Evolutionary conservation across 2,888 invertebrate species (phyloP).

Genomic region (Parnassius orleans): DNA sequence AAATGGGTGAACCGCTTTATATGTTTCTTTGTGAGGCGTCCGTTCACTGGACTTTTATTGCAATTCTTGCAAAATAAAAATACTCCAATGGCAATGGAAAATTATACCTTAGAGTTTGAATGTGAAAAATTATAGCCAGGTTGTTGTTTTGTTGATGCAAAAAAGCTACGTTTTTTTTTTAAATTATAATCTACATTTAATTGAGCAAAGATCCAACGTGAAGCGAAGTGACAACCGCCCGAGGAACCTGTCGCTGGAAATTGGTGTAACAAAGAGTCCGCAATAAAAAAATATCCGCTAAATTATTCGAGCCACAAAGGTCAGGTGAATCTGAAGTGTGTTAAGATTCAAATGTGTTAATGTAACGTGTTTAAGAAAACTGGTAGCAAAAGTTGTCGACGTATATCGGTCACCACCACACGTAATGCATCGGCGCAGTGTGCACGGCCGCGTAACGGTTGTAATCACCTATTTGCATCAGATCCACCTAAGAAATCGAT

Average conservation of each 20-base stretch:
- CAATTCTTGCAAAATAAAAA: not conserved
- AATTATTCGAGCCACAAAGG: constrained; percentile 11
- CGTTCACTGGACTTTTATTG: constrained; percentile 1
- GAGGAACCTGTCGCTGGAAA: constrained; percentile 13
- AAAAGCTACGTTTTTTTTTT: too few species aligned
- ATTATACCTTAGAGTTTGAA: not conserved
- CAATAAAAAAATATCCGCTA: constrained; percentile 7
- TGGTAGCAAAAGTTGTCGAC: constrained; percentile 5
- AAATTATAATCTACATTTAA: too few species aligned
- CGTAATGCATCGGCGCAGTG: constrained; percentile 1
- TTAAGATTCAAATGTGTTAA: constrained; percentile 18
- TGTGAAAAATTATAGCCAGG: too few species aligned
- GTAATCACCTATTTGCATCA: constrained; percentile 8
- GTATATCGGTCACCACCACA: constrained; percentile 18
- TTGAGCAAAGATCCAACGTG: too few species aligned
- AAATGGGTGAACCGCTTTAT: constrained; percentile 2
- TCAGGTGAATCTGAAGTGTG: constrained; percentile 16
- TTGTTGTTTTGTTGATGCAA: too few species aligned
- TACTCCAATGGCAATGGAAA: not conserved
- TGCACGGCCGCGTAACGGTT: constrained; percentile 8
- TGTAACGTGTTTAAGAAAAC: constrained; percentile 14
- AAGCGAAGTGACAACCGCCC: constrained; percentile 11
- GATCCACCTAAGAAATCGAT: constrained; percentile 13
- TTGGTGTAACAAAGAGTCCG: constrained; percentile 11
- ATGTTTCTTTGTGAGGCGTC: not conserved